Conservation (phyloP, 2,797 vertebrate genomes). For the Tragopan temminckii region DNA sequence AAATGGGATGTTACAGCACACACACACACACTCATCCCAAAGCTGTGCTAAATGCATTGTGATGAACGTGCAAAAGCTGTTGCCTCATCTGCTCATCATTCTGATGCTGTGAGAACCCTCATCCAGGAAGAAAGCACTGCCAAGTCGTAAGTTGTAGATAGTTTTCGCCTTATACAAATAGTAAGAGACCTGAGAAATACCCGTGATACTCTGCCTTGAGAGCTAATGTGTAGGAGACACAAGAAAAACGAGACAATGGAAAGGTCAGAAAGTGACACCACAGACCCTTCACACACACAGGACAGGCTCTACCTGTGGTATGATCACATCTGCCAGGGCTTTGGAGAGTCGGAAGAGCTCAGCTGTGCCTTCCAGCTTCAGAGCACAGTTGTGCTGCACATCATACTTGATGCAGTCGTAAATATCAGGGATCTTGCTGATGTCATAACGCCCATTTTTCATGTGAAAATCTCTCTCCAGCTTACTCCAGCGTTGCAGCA, state of each 20-base stretch:
- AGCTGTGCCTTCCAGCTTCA: conserved; percentile 92
- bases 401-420: conserved; percentile 99
- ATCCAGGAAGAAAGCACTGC: neutral
- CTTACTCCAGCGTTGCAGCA: conserved; percentile 98
- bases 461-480: conserved; percentile 95
- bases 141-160: neutral
- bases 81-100: neutral
- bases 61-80: fast-evolving
- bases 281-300: fast-evolving
- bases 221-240: neutral
- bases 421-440: conserved; percentile 98
- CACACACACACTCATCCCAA: neutral
- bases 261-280: neutral
- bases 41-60: neutral
- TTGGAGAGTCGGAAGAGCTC: conserved; percentile 94
- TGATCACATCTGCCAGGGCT: conserved; percentile 94
- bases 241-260: neutral
- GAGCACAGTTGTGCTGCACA: conserved; percentile 91
- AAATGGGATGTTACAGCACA: neutral
- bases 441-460: conserved; percentile 96
- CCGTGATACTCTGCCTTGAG: neutral
- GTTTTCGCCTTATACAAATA: neutral
- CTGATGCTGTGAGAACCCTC: neutral
- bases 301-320: conserved; percentile 89
- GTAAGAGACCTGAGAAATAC: neutral